These are phyloP conservation scores for Rhodophaea formosa DNA, from an alignment of 2,888 invertebrate species.

Conservation along the genomic window DNA sequence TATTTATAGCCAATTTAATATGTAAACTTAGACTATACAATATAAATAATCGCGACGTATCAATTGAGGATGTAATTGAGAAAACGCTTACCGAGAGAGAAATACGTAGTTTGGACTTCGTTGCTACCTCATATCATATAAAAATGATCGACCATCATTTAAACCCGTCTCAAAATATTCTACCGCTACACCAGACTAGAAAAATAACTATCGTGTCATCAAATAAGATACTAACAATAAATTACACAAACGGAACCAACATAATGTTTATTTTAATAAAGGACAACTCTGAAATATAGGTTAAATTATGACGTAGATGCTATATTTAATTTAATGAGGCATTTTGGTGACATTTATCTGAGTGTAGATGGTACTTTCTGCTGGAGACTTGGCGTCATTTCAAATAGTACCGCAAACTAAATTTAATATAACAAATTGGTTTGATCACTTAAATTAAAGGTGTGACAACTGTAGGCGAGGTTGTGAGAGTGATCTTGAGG, in stretches of 20 bases:
- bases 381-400: slow-evolving; percentile 65
- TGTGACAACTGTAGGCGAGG: slow-evolving; percentile 26
- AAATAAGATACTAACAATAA: slow-evolving; percentile 35
- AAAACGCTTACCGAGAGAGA: too few relatives aligned
- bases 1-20: too few relatives aligned
- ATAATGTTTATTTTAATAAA: slow-evolving; percentile 39
- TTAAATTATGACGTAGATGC: slow-evolving; percentile 51
- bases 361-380: slow-evolving; percentile 55
- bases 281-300: slow-evolving; percentile 49
- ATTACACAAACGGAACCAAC: slow-evolving; percentile 36
- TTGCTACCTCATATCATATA: too few relatives aligned
- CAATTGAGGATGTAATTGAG: too few relatives aligned
- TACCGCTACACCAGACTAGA: slow-evolving; percentile 25
- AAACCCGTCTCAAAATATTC: slow-evolving; percentile 17
- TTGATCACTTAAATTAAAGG: slow-evolving; percentile 43
- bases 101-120: too few relatives aligned
- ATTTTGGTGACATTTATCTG: slow-evolving; percentile 62
- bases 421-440: slow-evolving; percentile 53
- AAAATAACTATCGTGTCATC: slow-evolving; percentile 34
- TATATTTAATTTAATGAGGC: slow-evolving; percentile 60
- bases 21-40: too few relatives aligned
- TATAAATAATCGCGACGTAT: too few relatives aligned
- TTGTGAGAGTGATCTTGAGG: background rate
- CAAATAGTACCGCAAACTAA: slow-evolving; percentile 58
- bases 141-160: background rate